Percentiles rank a stretch among this genome's conserved stretches.
These are phyloP conservation scores for Chydorus sphaericus DNA, from an alignment of 2,888 invertebrate genomes.

Conservation along the genomic window DNA sequence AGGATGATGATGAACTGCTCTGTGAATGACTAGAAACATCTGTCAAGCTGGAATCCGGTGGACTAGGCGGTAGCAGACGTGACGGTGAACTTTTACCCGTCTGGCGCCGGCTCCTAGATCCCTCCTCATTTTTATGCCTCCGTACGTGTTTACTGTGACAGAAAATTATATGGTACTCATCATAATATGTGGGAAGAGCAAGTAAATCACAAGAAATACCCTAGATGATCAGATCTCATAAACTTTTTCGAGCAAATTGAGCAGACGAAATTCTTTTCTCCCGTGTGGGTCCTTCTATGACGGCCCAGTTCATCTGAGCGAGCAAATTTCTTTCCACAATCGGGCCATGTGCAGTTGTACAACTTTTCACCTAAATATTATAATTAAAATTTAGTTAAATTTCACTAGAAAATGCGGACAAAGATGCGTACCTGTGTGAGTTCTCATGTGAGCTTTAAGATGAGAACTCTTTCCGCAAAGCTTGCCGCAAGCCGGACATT, in stretches of 20 bases:
- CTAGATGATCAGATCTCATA: slow-evolving; percentile 48
- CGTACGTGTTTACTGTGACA: neutral
- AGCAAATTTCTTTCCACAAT: slow-evolving; percentile 47
- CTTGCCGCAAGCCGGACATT: slow-evolving; percentile 42
- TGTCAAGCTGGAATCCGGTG: no score
- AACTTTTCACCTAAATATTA: slow-evolving; percentile 41
- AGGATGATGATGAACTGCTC: no score
- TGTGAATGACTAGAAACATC: no score
- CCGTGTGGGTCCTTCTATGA: slow-evolving; percentile 47
- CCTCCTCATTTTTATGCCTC: no score
- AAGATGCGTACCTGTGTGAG: slow-evolving; percentile 41
- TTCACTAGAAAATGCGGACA: neutral
- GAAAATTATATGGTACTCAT: neutral
- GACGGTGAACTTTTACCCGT: no score
- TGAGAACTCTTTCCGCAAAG: slow-evolving; percentile 50
- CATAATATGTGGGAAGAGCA: no score
- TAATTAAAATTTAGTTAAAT: neutral
- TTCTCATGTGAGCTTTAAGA: slow-evolving; percentile 46
- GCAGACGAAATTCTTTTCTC: slow-evolving; percentile 47
- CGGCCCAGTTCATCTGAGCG: slow-evolving; percentile 47
- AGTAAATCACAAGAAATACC: slow-evolving; percentile 32
- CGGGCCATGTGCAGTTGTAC: slow-evolving; percentile 44
- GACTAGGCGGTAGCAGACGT: no score
- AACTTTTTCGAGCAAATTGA: slow-evolving; percentile 46
- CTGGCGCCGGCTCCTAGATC: no score